phyloP scores from a whole-genome alignment of 1,140 invertebrate genomes.

The Diuraphis noxia region DNA sequence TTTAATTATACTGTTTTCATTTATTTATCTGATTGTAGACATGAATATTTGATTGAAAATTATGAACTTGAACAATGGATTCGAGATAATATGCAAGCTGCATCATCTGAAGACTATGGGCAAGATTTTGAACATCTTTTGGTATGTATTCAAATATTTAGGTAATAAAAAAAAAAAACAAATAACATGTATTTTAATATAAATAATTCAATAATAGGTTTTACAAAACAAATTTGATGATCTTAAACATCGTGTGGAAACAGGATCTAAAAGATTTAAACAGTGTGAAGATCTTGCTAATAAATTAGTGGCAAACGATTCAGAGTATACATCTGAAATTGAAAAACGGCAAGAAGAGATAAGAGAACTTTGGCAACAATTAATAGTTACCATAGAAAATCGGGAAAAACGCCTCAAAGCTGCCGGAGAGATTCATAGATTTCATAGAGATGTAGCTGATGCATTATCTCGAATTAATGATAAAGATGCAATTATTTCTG shows the following conservation, averaged over 20 bases:
- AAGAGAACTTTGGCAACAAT: slow-evolving; percentile 79
- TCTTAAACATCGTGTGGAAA: slow-evolving; percentile 87
- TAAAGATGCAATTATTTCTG: slow-evolving; percentile 80
- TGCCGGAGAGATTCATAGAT: slow-evolving; percentile 93
- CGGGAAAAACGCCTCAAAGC: slow-evolving; percentile 84
- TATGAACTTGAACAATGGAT: slow-evolving; percentile 94
- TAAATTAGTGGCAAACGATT: slow-evolving; percentile 85
- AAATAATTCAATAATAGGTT: slow-evolving; percentile 64
- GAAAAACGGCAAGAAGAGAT: slow-evolving; percentile 84
- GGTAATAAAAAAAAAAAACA: background rate
- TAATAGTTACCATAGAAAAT: slow-evolving; percentile 82
- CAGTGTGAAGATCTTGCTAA: slow-evolving; percentile 90
- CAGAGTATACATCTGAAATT: slow-evolving; percentile 85
- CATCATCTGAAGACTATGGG: slow-evolving; percentile 93
- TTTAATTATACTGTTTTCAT: background rate
- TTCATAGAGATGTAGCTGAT: slow-evolving; percentile 94
- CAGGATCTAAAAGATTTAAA: slow-evolving; percentile 88
- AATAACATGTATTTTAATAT: background rate
- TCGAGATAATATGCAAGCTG: slow-evolving; percentile 85
- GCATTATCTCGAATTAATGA: slow-evolving; percentile 87
- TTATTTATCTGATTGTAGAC: slow-evolving; percentile 61
- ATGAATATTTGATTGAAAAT: slow-evolving; percentile 90
- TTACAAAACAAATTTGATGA: slow-evolving; percentile 94
- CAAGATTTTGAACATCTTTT: slow-evolving; percentile 95
- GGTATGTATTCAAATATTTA: slow-evolving; percentile 62